Conservation (phyloP, 2,113 vertebrate genomes). For the Vulpes lagopus region DNA sequence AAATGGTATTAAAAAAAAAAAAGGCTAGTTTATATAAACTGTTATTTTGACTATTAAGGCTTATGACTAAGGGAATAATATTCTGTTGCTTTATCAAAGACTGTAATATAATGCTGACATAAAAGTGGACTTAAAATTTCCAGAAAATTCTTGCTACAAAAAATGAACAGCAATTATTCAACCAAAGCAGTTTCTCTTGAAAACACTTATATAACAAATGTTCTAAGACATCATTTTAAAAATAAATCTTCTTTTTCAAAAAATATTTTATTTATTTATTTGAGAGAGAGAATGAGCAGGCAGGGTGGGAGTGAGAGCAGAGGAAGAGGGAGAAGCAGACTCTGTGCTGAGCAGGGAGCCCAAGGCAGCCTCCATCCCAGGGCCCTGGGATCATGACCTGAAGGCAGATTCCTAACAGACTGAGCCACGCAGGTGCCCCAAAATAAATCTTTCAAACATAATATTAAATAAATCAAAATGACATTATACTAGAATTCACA, state of each 20-base stretch:
- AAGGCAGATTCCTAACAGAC: background rate
- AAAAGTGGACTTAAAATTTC: background rate
- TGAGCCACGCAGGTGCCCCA: background rate
- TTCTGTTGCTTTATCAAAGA: constrained; percentile 8
- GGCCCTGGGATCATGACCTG: background rate
- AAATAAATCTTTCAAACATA: background rate
- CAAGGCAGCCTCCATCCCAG: background rate
- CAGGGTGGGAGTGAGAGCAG: background rate
- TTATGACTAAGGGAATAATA: constrained; percentile 1
- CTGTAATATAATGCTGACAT: background rate
- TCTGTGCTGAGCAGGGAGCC: background rate
- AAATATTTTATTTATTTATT: background rate
- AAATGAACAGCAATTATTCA: constrained; percentile 33
- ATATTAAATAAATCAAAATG: background rate
- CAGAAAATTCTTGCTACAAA: constrained; percentile 46
- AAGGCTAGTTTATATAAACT: background rate
- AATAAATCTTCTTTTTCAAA: background rate
- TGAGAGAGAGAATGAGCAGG: background rate
- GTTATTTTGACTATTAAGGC: background rate
- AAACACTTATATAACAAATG: background rate
- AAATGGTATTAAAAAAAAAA: background rate
- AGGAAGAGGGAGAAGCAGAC: background rate
- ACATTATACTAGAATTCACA: constrained; percentile 9
- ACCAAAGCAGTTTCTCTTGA: background rate
- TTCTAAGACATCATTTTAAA: constrained; percentile 36